Percentiles rank a stretch among this genome's conserved stretches.
Evolutionary conservation across 2,113 vertebrate genomes (phyloP).

Genomic region (Sialia sialis): DNA sequence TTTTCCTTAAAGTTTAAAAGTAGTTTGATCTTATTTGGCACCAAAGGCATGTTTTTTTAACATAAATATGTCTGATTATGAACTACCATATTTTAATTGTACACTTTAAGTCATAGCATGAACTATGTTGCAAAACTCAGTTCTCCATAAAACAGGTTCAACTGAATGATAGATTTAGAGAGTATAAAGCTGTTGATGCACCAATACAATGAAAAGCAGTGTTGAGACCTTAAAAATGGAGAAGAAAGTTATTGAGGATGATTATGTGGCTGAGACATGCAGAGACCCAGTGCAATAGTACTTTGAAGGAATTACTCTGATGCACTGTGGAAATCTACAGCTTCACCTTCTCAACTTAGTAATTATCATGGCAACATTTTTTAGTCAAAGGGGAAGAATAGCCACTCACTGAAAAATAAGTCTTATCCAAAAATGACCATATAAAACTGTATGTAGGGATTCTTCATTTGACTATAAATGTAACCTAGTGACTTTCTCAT

Average conservation of each 20-base stretch:
- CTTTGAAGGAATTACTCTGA: background rate
- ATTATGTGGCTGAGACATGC: background rate
- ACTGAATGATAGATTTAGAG: background rate
- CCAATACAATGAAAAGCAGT: background rate
- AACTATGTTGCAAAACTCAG: background rate
- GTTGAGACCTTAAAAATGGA: background rate
- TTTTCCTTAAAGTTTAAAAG: background rate
- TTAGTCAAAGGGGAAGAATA: background rate
- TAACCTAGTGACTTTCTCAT: background rate
- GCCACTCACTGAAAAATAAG: background rate
- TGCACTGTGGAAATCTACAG: background rate
- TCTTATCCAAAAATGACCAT: background rate
- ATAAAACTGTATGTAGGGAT: background rate
- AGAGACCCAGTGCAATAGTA: background rate
- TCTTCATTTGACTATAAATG: background rate
- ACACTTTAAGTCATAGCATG: background rate
- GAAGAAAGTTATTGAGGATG: rapidly evolving
- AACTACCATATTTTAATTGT: background rate
- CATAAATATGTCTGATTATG: background rate
- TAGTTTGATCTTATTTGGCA: background rate
- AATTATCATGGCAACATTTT: background rate
- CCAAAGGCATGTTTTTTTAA: background rate
- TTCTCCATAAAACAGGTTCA: background rate
- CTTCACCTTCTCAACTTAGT: background rate
- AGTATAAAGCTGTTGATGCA: background rate